A percentile compares a stretch with the other conserved stretches of the same genome.
These are phyloP conservation scores for Ceratotherium simum DNA, from an alignment of 2,113 vertebrate species.

Conservation along the genomic window DNA sequence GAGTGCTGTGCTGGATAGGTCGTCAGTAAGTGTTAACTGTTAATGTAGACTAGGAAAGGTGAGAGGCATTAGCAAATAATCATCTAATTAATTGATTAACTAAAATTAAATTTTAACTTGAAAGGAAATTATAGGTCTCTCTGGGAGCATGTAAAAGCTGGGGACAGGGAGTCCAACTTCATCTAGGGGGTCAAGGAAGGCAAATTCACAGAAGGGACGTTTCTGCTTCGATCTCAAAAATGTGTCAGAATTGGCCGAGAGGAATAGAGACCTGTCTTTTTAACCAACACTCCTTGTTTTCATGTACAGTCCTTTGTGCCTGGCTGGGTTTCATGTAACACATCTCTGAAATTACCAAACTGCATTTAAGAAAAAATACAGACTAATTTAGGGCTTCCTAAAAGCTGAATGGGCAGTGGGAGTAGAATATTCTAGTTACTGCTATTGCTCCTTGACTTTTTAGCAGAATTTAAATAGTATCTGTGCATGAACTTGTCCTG, in stretches of 20 bases:
- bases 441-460: neutral
- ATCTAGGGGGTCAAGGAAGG: neutral
- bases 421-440: neutral
- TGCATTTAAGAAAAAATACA: neutral
- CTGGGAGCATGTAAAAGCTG: neutral
- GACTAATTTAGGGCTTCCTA: neutral
- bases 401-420: neutral
- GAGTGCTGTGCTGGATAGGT: rapidly evolving
- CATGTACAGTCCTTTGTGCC: neutral
- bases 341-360: neutral
- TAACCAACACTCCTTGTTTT: neutral
- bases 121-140: neutral
- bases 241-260: neutral
- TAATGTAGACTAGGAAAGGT: neutral
- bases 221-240: neutral
- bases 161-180: neutral
- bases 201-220: neutral
- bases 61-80: neutral
- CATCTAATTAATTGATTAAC: neutral
- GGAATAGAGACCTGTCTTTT: neutral
- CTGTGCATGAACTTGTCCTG: neutral
- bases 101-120: neutral
- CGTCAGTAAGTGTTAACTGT: neutral
- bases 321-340: neutral
- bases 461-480: neutral